Evolutionary conservation across 2,797 vertebrate species (phyloP).

Genomic region (Microtus californicus): DNA sequence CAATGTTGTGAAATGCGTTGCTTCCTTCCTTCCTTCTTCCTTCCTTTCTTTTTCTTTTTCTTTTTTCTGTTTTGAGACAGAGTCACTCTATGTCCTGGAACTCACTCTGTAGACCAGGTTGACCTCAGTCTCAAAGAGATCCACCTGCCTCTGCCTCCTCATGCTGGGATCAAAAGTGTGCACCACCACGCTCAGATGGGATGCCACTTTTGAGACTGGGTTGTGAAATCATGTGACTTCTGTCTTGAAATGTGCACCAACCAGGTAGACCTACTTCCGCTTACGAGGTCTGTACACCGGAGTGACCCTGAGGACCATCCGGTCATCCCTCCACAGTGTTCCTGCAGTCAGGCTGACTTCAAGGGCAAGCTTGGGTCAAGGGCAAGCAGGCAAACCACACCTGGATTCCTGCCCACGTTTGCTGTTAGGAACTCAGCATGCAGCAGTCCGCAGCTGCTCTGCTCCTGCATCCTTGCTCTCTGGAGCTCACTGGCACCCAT

Average conservation of each 20-base stretch:
- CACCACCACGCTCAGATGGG: too few species aligned
- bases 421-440: background rate
- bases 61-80: background rate
- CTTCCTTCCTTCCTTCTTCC: too few species aligned
- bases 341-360: background rate
- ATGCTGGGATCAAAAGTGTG: background rate
- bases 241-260: background rate
- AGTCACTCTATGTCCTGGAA: background rate
- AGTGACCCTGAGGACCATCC: background rate
- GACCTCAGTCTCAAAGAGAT: background rate
- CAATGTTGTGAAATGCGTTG: background rate
- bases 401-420: background rate
- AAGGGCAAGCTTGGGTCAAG: background rate
- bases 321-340: background rate
- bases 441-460: background rate
- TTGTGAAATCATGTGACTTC: background rate
- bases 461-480: fast-evolving
- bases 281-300: background rate
- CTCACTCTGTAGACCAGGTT: background rate
- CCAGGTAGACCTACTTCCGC: background rate
- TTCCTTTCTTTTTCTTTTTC: too few species aligned
- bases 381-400: background rate
- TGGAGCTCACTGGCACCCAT: too few species aligned
- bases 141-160: background rate
- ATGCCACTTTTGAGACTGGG: background rate